Evolutionary conservation across 2,797 vertebrate species (phyloP), one percentile per base, ranked within the genome.

Genomic region (Xenentodon cancila): DNA sequence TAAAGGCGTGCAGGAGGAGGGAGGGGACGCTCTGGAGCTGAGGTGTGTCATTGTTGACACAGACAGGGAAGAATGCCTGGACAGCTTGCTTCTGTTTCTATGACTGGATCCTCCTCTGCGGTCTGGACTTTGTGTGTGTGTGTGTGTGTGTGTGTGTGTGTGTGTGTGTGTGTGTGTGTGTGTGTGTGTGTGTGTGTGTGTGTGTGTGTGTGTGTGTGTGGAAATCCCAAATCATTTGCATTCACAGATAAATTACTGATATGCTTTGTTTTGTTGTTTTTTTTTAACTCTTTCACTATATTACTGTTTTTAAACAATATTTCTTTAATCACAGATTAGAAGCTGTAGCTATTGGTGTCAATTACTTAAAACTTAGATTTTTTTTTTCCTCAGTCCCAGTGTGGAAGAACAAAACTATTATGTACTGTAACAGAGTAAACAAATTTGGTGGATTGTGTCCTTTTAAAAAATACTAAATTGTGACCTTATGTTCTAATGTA

Each of bases 11-110:
- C 57, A 45, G 70, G 43, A 62, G 81, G 61, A 63, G 67, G 69
- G 54, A 68, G 70, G 65, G 66, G 52, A 59, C 54, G 30, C 55
- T 70, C 54, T 22, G 15, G 49, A 56, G 75, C 72, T 77, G 88
- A 91, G 87, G 82, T 87, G 87, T 90, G 83, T 82, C 86, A 84
- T 83, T 90, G 88, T 89, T 90, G 84, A 88, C 89, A 85, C 81
- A 88, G 88, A 84, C 82, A 12, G 52, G 59, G 81, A 85, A 84
- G 76, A 87, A 89, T 81, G 86, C 80, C 80, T 84, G 76, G 84
- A 82, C 81, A 79, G 78, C 74, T 80, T 87, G 85, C 61, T 73
- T 82, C 71, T 70, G 69, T 73, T 80, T 69, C 75, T 79, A 69
- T 54, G 84, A 81, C 87, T 85, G 81, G 80, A 89, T 88, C 80